These are phyloP conservation scores for Cabera pusaria DNA, from an alignment of 2,888 invertebrate species.

Conservation along the genomic window DNA sequence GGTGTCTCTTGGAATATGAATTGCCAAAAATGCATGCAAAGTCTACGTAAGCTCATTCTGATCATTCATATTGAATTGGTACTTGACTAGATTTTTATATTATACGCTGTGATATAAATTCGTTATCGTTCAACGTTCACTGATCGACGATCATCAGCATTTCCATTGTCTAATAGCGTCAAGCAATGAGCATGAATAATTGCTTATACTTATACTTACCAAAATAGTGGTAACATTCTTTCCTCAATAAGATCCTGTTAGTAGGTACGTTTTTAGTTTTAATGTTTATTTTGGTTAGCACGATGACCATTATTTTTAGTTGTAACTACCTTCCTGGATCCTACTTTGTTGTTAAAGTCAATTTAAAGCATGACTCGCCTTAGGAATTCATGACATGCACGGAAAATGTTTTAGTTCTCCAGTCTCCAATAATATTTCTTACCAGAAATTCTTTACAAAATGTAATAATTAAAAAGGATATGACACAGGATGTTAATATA, in stretches of 20 bases:
- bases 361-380: conserved; percentile 24
- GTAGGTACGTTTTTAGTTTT: conserved; percentile 24
- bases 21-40: conserved; percentile 9
- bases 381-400: conserved; percentile 33
- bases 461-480: background rate
- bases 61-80: conserved; percentile 3
- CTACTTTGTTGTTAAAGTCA: conserved; percentile 3
- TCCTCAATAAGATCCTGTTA: conserved; percentile 62
- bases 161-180: conserved; percentile 1
- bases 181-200: conserved; percentile 28
- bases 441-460: background rate
- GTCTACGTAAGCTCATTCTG: background rate
- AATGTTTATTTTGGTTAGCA: conserved; percentile 15
- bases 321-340: conserved; percentile 9
- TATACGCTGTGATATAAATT: background rate
- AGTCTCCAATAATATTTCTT: conserved; percentile 77
- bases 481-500: background rate
- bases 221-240: conserved; percentile 42
- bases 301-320: conserved; percentile 22
- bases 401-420: conserved; percentile 40
- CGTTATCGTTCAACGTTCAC: background rate
- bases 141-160: background rate
- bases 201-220: too few species aligned
- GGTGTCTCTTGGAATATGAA: too few species aligned
- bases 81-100: too few species aligned